phyloP scores from a whole-genome alignment of 2,797 vertebrate genomes.

The Eospalax fontanierii region DNA sequence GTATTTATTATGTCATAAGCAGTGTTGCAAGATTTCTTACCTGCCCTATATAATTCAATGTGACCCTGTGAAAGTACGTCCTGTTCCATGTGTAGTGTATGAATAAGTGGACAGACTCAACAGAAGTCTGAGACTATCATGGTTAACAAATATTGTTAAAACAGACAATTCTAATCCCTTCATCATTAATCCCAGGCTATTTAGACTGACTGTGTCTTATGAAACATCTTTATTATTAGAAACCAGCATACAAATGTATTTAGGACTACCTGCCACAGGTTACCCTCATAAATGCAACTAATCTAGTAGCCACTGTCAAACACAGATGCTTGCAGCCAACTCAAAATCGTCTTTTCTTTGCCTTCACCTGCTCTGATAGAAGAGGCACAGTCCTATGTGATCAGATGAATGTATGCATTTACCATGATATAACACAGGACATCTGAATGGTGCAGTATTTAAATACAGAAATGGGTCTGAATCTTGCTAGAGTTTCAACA shows the following conservation, averaged over 20 bases:
- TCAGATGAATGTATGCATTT: background rate
- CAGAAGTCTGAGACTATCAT: constrained; percentile 3
- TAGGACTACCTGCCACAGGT: background rate
- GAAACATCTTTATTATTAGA: background rate
- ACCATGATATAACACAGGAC: background rate
- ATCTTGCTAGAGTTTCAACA: constrained; percentile 61
- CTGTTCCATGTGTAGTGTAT: constrained; percentile 24
- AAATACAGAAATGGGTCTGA: constrained; percentile 14
- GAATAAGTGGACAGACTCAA: background rate
- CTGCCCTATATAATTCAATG: background rate
- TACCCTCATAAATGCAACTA: background rate
- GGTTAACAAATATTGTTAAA: constrained; percentile 44
- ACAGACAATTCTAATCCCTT: background rate
- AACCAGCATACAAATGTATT: background rate
- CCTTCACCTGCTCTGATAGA: background rate
- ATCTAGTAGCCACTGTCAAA: background rate
- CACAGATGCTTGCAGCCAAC: background rate
- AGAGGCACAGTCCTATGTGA: background rate
- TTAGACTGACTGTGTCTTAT: background rate
- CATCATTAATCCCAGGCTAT: background rate
- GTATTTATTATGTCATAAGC: background rate
- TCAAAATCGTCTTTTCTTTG: background rate
- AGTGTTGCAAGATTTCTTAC: background rate
- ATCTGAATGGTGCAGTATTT: background rate
- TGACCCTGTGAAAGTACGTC: background rate